Percentiles rank a stretch among this genome's conserved stretches.
Evolutionary conservation across 2,797 vertebrate species (phyloP).

Genomic region (Myotis pilosus): DNA sequence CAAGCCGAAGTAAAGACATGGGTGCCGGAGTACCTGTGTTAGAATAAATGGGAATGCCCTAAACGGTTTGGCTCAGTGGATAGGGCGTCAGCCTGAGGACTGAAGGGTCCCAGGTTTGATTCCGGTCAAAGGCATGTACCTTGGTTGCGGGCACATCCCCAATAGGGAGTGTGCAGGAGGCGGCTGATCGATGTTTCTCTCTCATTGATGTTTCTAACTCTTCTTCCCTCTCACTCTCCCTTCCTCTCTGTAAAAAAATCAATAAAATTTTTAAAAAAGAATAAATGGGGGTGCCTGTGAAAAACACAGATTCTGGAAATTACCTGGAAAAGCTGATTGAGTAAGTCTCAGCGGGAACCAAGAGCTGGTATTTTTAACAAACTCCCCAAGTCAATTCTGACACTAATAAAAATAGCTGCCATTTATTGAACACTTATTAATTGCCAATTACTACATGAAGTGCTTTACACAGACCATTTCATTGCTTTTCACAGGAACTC

Average conservation of each 20-base stretch:
- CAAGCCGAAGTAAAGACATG: neutral
- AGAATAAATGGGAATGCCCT: neutral
- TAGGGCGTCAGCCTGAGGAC: too few relatives aligned
- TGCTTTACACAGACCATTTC: neutral
- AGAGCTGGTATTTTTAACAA: conserved; percentile 8
- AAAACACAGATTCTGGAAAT: conserved; percentile 11
- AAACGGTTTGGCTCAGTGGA: too few relatives aligned
- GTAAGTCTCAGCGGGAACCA: neutral
- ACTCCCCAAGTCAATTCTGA: neutral
- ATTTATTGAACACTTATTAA: neutral
- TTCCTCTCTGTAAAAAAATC: too few relatives aligned
- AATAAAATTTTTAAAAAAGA: neutral
- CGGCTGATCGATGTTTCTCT: too few relatives aligned
- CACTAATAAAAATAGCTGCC: neutral
- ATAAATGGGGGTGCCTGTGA: neutral
- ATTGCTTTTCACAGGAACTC: neutral
- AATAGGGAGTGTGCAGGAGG: too few relatives aligned
- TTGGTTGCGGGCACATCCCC: too few relatives aligned
- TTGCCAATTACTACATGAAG: neutral
- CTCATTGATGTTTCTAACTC: too few relatives aligned
- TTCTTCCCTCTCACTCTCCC: too few relatives aligned
- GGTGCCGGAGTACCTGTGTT: neutral
- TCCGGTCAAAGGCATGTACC: too few relatives aligned
- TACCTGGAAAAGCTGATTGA: neutral
- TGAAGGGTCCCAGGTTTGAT: too few relatives aligned